These are phyloP conservation scores for Poecilia velifera DNA, from an alignment of 2,797 vertebrate genomes.

Conservation along the genomic window DNA sequence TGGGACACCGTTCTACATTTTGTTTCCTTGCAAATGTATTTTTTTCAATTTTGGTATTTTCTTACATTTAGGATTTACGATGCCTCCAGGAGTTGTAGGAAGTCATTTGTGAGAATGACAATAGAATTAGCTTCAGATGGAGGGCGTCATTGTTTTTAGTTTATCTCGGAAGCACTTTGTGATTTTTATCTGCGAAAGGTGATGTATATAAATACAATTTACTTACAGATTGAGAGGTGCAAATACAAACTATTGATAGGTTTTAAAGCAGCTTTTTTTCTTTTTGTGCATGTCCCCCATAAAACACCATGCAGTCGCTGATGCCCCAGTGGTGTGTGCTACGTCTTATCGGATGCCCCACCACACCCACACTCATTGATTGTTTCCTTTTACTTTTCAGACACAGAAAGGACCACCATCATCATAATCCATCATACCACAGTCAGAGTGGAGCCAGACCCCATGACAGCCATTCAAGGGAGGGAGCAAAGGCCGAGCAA, in stretches of 20 bases:
- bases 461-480: constrained; percentile 82
- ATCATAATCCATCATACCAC: constrained; percentile 84
- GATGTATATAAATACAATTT: too few species aligned
- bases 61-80: background rate
- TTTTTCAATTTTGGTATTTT: background rate
- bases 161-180: too few species aligned
- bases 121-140: background rate
- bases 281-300: constrained; percentile 5
- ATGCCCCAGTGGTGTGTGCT: constrained; percentile 22
- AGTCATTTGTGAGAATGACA: background rate
- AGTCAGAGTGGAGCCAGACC: constrained; percentile 84
- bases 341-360: constrained; percentile 37
- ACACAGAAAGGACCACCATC: constrained; percentile 81
- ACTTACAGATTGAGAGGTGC: background rate
- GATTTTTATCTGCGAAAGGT: too few species aligned
- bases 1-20: constrained; percentile 31
- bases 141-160: too few species aligned
- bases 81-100: background rate
- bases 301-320: constrained; percentile 22
- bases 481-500: constrained; percentile 77
- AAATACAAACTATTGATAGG: background rate
- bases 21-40: background rate
- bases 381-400: constrained; percentile 75
- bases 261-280: background rate
- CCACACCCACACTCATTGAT: constrained; percentile 57